Evolutionary conservation across 2,113 vertebrate species (phyloP).

Genomic region (Chionodraco myersi): DNA sequence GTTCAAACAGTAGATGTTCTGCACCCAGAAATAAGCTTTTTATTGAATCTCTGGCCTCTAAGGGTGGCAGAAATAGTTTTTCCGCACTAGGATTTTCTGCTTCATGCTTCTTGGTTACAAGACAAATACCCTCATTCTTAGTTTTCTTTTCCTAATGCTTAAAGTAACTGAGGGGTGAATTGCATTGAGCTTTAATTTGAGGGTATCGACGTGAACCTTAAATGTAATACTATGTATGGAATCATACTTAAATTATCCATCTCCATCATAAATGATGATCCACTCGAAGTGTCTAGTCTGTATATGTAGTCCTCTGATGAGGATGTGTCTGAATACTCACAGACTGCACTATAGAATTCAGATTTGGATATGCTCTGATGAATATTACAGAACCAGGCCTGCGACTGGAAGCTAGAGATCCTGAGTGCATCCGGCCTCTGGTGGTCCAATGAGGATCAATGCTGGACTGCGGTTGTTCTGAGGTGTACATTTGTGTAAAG

Average conservation of each 20-base stretch:
- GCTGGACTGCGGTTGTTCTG: background rate
- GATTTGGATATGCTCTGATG: conserved; percentile 5
- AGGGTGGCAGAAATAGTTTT: conserved; percentile 10
- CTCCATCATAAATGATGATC: too few species aligned
- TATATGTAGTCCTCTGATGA: too few species aligned
- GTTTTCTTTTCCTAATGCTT: too few species aligned
- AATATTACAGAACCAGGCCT: conserved; percentile 27
- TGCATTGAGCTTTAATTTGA: too few species aligned
- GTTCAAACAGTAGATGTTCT: conserved; percentile 8
- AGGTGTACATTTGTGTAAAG: conserved; percentile 6
- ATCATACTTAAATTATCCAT: too few species aligned
- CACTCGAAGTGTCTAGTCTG: too few species aligned
- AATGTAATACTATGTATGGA: too few species aligned
- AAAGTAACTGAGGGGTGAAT: too few species aligned
- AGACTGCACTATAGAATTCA: conserved; percentile 5
- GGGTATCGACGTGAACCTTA: too few species aligned
- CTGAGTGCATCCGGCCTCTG: background rate
- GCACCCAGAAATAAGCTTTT: background rate
- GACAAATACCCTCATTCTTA: conserved; percentile 4
- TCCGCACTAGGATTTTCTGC: conserved; percentile 32
- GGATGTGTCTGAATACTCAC: background rate
- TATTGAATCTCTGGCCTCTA: background rate
- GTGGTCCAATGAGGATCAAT: conserved; percentile 1
- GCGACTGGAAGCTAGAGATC: background rate
- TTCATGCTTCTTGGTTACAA: conserved; percentile 7